Conservation (phyloP, 2,113 vertebrate species). For the Amazona vittata region DNA sequence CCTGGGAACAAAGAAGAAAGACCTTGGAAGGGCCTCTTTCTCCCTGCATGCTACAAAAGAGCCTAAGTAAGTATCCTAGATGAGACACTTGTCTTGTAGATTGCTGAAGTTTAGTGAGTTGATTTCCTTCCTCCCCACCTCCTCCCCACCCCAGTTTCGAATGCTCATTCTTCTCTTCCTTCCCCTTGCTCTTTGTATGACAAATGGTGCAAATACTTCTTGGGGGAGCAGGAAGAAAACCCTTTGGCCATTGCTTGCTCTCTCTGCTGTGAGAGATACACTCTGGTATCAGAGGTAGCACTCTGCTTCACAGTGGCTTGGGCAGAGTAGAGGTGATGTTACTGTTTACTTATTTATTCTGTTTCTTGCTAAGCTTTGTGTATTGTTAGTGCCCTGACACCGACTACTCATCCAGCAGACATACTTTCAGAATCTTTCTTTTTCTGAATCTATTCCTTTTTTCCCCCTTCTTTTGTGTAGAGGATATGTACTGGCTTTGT, state of each 20-base stretch:
- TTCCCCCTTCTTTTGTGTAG: conserved; percentile 62
- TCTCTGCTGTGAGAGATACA: neutral
- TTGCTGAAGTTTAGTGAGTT: neutral
- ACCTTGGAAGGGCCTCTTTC: neutral
- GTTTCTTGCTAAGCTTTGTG: conserved; percentile 22
- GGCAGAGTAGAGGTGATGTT: neutral
- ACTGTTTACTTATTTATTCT: conserved; percentile 65
- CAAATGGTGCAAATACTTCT: neutral
- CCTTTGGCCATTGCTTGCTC: neutral
- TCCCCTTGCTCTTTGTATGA: neutral
- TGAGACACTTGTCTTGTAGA: neutral
- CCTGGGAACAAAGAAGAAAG: neutral
- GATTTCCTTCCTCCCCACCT: neutral
- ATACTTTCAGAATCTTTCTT: conserved; percentile 26
- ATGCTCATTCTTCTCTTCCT: neutral
- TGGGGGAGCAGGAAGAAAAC: neutral
- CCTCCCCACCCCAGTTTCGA: neutral
- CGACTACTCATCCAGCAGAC: conserved; percentile 11
- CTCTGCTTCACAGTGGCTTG: conserved; percentile 24
- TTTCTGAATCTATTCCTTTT: conserved; percentile 42
- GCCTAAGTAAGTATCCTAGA: neutral
- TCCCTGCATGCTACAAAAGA: neutral
- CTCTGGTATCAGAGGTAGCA: neutral
- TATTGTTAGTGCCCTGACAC: conserved; percentile 46
- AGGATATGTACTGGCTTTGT: conserved; percentile 72